Base-by-base conservation (phyloP, 2,888 invertebrate genomes). In the Mythimna ferrago region DNA sequence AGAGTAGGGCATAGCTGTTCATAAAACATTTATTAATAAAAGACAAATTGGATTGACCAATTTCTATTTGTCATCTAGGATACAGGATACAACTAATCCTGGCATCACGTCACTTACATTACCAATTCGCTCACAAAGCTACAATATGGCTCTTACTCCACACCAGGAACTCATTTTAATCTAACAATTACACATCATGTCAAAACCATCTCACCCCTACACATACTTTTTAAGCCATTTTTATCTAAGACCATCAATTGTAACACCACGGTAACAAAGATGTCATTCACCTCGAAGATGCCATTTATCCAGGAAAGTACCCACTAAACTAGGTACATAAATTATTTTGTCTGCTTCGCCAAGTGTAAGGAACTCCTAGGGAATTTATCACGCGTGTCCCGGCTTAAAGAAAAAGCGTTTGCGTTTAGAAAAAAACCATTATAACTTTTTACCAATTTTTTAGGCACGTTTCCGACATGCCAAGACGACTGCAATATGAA, bases 321-420 rank as follows among this genome's bases (percentile, higher is more conserved):
- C 93, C 93, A 93, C 94, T 95, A 95, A 95, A 95, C 95, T 95
- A 95, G 94, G 94, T 91, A 95, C 95, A 95, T 95, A 95, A 94
- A 95, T 95, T 95, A 95, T 95, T 95, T 95, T 94, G 95, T 94
- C 95, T 94, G 94, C 94, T 92, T 90, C 92, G 89, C 93, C 92
- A 93, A 94, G 95, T 94, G 95, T 94, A 93, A 93, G 94, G 92
- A 95, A 95, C 95, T 95, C 93, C 92, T 90, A 89, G 93, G 91
- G 91, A 93, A 95, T 95, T 94, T 95, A 95, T 95, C 94, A 94
- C 93, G 91, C 89, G 86, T 89, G 89, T 80, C 85, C 53, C 66
- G 85, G 87, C 69, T n/a, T 66, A 85, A 87, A 78, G 56, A 53
- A 79, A 14, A 79, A 77, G 86, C 80, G 83, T 32, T 4, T 81